These are phyloP conservation scores for Gallinago paraguaiae DNA, from an alignment of 2,113 vertebrate species.

Conservation along the genomic window DNA sequence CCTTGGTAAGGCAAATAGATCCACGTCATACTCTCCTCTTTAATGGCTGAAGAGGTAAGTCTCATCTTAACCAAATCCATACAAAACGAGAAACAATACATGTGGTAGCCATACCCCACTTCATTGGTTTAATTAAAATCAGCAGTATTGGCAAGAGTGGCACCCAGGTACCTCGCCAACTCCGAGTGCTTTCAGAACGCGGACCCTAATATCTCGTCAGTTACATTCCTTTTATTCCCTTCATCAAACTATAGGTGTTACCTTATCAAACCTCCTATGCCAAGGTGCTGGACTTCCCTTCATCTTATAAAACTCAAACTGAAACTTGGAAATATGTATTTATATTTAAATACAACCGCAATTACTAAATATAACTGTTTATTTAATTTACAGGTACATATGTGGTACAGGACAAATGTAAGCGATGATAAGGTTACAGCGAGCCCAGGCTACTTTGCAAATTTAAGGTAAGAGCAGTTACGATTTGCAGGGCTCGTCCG, in stretches of 20 bases:
- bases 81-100: background rate
- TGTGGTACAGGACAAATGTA: rapidly evolving
- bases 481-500: rapidly evolving
- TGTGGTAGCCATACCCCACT: rapidly evolving
- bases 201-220: rapidly evolving
- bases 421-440: too few relatives aligned
- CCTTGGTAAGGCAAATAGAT: background rate
- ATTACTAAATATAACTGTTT: background rate
- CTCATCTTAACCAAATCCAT: background rate
- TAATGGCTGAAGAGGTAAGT: background rate
- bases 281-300: background rate
- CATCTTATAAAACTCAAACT: background rate
- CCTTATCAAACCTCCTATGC: background rate
- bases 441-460: background rate
- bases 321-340: background rate
- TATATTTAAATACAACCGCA: background rate
- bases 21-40: background rate
- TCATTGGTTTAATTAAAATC: background rate
- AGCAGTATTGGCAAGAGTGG: background rate
- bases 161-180: rapidly evolving
- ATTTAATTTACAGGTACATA: background rate
- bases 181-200: rapidly evolving
- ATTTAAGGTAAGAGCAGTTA: background rate
- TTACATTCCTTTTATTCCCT: background rate
- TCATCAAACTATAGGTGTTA: background rate